phyloP scores from a whole-genome alignment of 2,797 vertebrate species.

The Sebastes goodei region DNA sequence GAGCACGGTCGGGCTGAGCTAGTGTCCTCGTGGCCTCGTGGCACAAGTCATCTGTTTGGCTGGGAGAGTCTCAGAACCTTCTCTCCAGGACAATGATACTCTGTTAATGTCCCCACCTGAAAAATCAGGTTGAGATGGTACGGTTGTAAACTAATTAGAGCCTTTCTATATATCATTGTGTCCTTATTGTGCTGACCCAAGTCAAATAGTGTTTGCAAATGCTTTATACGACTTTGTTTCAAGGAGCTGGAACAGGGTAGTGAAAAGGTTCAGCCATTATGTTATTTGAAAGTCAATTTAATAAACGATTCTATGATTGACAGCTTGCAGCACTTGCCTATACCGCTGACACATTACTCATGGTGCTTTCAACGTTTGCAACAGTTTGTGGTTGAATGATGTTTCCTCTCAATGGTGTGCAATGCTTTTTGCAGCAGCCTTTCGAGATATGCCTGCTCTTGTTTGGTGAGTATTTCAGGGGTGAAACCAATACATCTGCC shows the following conservation, averaged over 20 bases:
- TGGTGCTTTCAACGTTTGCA: not conserved
- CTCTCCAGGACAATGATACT: slow-evolving; percentile 17
- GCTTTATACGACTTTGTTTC: not conserved
- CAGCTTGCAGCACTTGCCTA: not conserved
- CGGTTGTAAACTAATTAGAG: slow-evolving; percentile 10
- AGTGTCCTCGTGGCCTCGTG: slow-evolving; percentile 26
- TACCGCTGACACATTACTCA: slow-evolving; percentile 1
- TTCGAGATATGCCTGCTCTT: not conserved
- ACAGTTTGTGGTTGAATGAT: slow-evolving; percentile 13
- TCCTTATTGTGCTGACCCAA: not conserved
- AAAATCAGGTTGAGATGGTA: slow-evolving; percentile 6
- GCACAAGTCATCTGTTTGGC: slow-evolving; percentile 45
- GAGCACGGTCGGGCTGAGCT: not conserved
- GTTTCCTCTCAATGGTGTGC: not conserved
- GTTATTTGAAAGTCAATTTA: slow-evolving; percentile 11
- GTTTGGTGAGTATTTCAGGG: not conserved
- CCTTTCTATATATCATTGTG: slow-evolving; percentile 7
- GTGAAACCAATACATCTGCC: slow-evolving; percentile 9
- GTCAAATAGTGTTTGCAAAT: not conserved
- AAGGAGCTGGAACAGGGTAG: not conserved
- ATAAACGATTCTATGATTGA: slow-evolving; percentile 1
- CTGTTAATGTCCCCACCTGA: slow-evolving; percentile 1
- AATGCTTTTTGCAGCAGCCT: not conserved
- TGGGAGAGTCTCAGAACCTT: slow-evolving; percentile 20
- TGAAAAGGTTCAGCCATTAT: not conserved